Evolutionary conservation across 2,888 invertebrate genomes (phyloP), one percentile per base, ranked within the genome.

Genomic region (Acrobasis suavella): DNA sequence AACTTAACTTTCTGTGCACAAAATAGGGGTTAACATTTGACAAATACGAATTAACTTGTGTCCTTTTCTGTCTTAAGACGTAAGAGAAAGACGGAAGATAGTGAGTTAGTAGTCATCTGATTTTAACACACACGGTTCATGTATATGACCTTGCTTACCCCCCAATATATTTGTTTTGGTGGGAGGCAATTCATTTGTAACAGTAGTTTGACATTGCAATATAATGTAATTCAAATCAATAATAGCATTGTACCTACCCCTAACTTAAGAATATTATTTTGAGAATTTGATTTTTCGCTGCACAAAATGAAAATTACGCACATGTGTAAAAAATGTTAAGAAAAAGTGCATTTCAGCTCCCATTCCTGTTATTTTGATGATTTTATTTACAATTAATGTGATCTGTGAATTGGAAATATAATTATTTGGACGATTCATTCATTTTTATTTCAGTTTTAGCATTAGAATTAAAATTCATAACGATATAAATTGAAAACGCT

Each of bases 171-270:
- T 59, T 50, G 12, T 59, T 38, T 50, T 59, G 38, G 59, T 32
- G 59, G 32, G 50, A n/a, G 17, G 42, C 42, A 58, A 42, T 12
- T 16, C 46, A 58, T 14, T 55, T 7, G 2, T 15, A 42, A 38
- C 39, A 14, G 69, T 72, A 73, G 66, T 73, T 81, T 83, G 81
- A 81, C 80, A 80, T 81, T 77, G 68, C 73, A 83, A 82, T 83
- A 83, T 80, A 80, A 75, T 64, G 5, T 71, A 69, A 72, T 70
- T 72, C 68, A 67, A 71, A 63, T 22, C 22, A 68, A 72, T 78
- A 69, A 74, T 80, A 77, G 78, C 72, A 76, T 75, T 77, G 65
- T 63, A 65, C 46, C 46, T 63, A 65, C 46, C 46, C 14, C 7
- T 46, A 50, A 67, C 58, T 70, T 69, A 65, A 68, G 65, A 54